These are phyloP conservation scores for Neoniphon sammara DNA, from an alignment of 2,797 vertebrate species.

Conservation along the genomic window DNA sequence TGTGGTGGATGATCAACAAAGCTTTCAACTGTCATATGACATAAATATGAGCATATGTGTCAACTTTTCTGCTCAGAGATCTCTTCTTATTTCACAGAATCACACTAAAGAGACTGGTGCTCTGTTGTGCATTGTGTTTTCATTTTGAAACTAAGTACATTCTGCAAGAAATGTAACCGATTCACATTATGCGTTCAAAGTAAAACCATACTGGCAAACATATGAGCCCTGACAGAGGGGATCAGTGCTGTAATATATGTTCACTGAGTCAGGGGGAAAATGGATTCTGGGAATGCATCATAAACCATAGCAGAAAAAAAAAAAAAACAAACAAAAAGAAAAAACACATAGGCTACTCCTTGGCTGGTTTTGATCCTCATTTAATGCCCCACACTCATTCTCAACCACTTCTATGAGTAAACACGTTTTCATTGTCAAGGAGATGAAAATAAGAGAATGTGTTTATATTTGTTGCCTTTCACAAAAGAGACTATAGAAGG, in stretches of 20 bases:
- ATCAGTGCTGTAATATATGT: slow-evolving; percentile 59
- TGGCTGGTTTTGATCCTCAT: slow-evolving; percentile 21
- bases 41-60: neutral
- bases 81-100: neutral
- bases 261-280: slow-evolving; percentile 54
- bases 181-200: slow-evolving; percentile 47
- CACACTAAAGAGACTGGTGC: neutral
- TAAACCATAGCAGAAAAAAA: slow-evolving; percentile 37
- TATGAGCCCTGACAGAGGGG: slow-evolving; percentile 63
- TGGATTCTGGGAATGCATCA: slow-evolving; percentile 57
- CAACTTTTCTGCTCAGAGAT: neutral
- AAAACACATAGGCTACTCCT: slow-evolving; percentile 34
- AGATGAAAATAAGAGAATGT: slow-evolving; percentile 38
- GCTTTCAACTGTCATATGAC: neutral
- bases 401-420: slow-evolving; percentile 46
- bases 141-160: slow-evolving; percentile 10
- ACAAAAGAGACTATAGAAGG: neutral
- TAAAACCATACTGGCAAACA: slow-evolving; percentile 44
- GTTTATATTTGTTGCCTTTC: neutral
- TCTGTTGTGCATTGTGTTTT: slow-evolving; percentile 12
- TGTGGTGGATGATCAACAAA: neutral
- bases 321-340: too few relatives aligned
- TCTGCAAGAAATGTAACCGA: slow-evolving; percentile 38
- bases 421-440: slow-evolving; percentile 61
- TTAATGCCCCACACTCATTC: slow-evolving; percentile 44